These are phyloP conservation scores for Agrotis exclamationis DNA, from an alignment of 2,888 invertebrate species.

Conservation along the genomic window DNA sequence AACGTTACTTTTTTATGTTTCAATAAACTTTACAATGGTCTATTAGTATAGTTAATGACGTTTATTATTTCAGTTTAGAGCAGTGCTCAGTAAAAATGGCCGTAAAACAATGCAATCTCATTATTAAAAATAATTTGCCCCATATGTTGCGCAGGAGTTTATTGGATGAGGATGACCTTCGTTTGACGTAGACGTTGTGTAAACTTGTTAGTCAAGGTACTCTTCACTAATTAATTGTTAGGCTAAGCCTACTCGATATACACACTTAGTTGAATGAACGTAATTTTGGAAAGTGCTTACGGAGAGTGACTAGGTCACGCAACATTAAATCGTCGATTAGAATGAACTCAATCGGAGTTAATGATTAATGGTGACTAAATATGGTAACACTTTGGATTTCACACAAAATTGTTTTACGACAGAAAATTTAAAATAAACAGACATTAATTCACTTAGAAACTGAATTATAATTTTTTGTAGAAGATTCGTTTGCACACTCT, in stretches of 20 bases:
- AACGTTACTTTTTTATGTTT: slow-evolving; percentile 46
- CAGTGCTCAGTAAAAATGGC: slow-evolving; percentile 24
- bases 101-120: slow-evolving; percentile 20
- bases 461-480: slow-evolving; percentile 10
- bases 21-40: slow-evolving; percentile 42
- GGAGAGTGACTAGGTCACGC: slow-evolving; percentile 77
- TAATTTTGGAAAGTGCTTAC: slow-evolving; percentile 82
- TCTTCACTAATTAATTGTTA: slow-evolving; percentile 3
- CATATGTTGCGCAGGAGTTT: slow-evolving; percentile 9
- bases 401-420: too few species aligned
- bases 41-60: slow-evolving; percentile 35
- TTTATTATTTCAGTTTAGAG: slow-evolving; percentile 28
- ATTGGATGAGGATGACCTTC: slow-evolving; percentile 11
- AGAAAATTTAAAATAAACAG: slow-evolving; percentile 7
- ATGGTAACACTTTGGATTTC: slow-evolving; percentile 53
- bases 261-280: slow-evolving; percentile 62
- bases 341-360: slow-evolving; percentile 73
- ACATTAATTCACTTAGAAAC: slow-evolving; percentile 5
- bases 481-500: slow-evolving; percentile 40
- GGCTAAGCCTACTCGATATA: not conserved
- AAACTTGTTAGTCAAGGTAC: not conserved
- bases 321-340: slow-evolving; percentile 75
- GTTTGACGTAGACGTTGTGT: slow-evolving; percentile 2
- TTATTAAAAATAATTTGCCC: slow-evolving; percentile 13
- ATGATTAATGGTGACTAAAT: slow-evolving; percentile 68